These are phyloP conservation scores for Coregonus suidteri DNA, from an alignment of 2,797 vertebrate species.

Conservation along the genomic window DNA sequence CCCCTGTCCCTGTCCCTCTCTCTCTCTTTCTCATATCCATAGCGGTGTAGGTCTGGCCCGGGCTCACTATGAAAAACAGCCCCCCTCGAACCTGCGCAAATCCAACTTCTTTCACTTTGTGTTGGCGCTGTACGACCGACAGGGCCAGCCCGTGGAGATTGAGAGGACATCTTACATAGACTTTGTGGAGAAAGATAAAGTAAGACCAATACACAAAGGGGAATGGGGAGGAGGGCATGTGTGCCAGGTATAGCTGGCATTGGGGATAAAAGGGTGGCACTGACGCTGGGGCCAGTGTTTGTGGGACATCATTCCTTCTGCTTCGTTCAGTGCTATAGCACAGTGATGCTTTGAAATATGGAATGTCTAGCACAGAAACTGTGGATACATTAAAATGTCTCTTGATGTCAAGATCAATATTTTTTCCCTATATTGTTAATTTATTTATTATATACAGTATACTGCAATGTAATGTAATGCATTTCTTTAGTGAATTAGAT, in stretches of 20 bases:
- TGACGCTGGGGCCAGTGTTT: too few species aligned
- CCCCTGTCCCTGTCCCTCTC: too few species aligned
- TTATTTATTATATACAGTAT: not conserved
- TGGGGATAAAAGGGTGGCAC: too few species aligned
- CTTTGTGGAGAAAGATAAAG: constrained; percentile 96
- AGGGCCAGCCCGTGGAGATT: constrained; percentile 95
- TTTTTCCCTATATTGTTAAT: not conserved
- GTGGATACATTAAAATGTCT: not conserved
- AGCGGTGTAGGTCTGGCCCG: constrained; percentile 89
- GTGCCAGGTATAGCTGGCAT: too few species aligned
- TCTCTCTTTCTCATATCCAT: constrained; percentile 24
- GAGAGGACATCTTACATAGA: constrained; percentile 93
- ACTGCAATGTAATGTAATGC: not conserved
- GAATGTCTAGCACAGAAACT: not conserved
- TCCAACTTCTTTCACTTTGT: constrained; percentile 98
- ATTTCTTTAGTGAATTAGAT: not conserved
- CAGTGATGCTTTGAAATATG: not conserved
- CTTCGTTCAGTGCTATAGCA: not conserved
- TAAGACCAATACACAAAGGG: constrained; percentile 45
- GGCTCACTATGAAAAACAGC: constrained; percentile 96
- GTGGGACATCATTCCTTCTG: not conserved
- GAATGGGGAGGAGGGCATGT: constrained; percentile 14
- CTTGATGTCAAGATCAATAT: not conserved
- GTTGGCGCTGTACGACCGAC: constrained; percentile 91
- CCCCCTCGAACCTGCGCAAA: constrained; percentile 92